A percentile compares a stretch with the other conserved stretches of the same genome.
phyloP scores from a whole-genome alignment of 1,140 invertebrate genomes.

The Ostrea edulis region DNA sequence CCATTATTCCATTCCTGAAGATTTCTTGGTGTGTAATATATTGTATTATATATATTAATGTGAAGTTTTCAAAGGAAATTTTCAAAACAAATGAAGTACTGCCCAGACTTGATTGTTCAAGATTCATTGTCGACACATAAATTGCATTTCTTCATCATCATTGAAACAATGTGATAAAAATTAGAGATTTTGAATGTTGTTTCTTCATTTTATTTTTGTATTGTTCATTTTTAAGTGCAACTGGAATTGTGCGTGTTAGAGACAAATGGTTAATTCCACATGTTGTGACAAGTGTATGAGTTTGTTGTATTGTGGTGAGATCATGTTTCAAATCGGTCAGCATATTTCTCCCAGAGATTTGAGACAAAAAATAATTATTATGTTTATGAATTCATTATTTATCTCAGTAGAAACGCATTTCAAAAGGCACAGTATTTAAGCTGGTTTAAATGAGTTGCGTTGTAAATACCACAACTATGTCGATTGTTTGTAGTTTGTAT shows the following conservation, averaged over 20 bases:
- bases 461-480: constrained; percentile 32
- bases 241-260: constrained; percentile 32
- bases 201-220: constrained; percentile 40
- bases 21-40: constrained; percentile 15
- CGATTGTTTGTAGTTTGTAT: constrained; percentile 26
- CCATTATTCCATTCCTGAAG: constrained; percentile 23
- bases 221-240: constrained; percentile 35
- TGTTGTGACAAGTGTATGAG: constrained; percentile 21
- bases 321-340: constrained; percentile 16
- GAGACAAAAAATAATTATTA: neutral
- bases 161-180: constrained; percentile 38
- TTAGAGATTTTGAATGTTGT: constrained; percentile 37
- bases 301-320: constrained; percentile 12
- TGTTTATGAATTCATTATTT: constrained; percentile 40
- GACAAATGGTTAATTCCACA: constrained; percentile 24
- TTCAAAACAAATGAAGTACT: constrained; percentile 36
- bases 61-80: constrained; percentile 11
- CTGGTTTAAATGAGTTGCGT: constrained; percentile 7
- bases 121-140: neutral
- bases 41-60: neutral
- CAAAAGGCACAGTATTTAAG: constrained; percentile 42
- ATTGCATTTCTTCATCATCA: constrained; percentile 32
- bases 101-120: neutral
- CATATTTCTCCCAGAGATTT: constrained; percentile 23
- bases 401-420: constrained; percentile 35